Base-by-base conservation (phyloP, 2,113 vertebrate species). In the Lepus europaeus region DNA sequence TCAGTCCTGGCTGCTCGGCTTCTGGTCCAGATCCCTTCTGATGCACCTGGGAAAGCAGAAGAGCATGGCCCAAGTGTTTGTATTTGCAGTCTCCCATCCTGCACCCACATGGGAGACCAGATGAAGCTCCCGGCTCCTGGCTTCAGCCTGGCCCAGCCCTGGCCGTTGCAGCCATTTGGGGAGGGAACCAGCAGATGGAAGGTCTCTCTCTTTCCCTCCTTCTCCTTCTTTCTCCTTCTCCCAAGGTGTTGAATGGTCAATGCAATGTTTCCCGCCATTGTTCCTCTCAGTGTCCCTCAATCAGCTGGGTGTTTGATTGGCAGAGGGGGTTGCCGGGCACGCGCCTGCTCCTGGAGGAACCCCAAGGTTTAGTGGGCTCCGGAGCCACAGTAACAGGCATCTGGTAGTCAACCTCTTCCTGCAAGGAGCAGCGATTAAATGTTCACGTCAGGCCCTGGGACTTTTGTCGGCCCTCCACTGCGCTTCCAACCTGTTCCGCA, bases 401-500 rank as follows among this genome's bases (percentile, higher is more conserved):
- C 93, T 96, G 96, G 94, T 95, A 78, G 86, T 78, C 97, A 97
- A 69, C 76, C 82, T 86, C 96, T 91, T 87, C 82, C 87, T 95
- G 68, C 93, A 97, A 95, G 97, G 93, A 97, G 91, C 53, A 77
- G 91, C 96, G 89, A 97, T 97, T 94, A 95, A 94, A 96, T 95
- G 97, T 95, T 97, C 97, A 94, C 95, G 73, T 90, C 94, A 83
- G 87, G 94, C 89, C 27, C 49, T 1, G 53, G 95, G 95, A 89
- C 95, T 97, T 96, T 87, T 82, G 96, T 95, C 69, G 2, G 89
- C 72, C 20, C 10, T 63, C 10, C 5, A 45, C 95, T 81, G 83
- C 82, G 82, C 95, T 97, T 96, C 92, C 93, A 98, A 97, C 96
- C 96, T 97, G 97, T 96, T 98, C 88, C 97, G 92, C 96, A 7